Evolutionary conservation across 2,888 invertebrate species (phyloP).

Genomic region (Gymnoscelis rufifasciata): DNA sequence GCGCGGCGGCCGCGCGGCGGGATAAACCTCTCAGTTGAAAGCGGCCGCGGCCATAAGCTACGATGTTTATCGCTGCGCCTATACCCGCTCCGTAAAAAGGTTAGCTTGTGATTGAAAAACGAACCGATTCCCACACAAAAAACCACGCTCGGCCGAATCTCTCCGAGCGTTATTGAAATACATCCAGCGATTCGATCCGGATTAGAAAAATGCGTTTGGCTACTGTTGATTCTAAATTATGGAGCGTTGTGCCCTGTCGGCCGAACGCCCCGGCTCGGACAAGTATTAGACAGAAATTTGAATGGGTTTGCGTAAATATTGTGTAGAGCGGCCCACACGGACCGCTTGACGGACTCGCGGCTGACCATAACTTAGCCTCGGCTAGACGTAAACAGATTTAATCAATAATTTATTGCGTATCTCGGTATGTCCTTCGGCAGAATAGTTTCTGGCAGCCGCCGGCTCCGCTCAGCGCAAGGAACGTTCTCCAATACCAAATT

Average conservation of each 20-base stretch:
- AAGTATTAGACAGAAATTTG: constrained; percentile 42
- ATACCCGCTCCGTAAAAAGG: constrained; percentile 60
- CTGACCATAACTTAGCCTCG: constrained; percentile 42
- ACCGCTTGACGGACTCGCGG: constrained; percentile 33
- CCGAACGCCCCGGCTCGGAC: constrained; percentile 18
- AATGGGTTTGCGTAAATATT: constrained; percentile 61
- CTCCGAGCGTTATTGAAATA: constrained; percentile 62
- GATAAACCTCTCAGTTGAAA: constrained; percentile 59
- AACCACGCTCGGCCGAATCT: constrained; percentile 31
- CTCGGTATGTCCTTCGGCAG: constrained; percentile 44
- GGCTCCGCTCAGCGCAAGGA: not conserved
- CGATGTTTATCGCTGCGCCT: constrained; percentile 66
- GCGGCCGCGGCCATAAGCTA: constrained; percentile 69
- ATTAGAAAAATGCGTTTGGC: constrained; percentile 60
- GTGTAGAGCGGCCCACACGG: constrained; percentile 27
- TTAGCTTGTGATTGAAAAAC: constrained; percentile 68
- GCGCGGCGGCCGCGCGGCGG: constrained; percentile 36
- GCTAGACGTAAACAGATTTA: constrained; percentile 44
- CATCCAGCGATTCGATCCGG: constrained; percentile 66
- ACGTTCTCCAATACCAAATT: not conserved
- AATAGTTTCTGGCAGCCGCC: constrained; percentile 19
- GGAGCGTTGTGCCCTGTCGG: constrained; percentile 40
- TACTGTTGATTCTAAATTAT: constrained; percentile 73
- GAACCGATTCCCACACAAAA: constrained; percentile 65
- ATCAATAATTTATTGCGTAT: constrained; percentile 49